These are phyloP conservation scores for Lasius platythorax DNA, from an alignment of 2,888 invertebrate species.

Conservation along the genomic window DNA sequence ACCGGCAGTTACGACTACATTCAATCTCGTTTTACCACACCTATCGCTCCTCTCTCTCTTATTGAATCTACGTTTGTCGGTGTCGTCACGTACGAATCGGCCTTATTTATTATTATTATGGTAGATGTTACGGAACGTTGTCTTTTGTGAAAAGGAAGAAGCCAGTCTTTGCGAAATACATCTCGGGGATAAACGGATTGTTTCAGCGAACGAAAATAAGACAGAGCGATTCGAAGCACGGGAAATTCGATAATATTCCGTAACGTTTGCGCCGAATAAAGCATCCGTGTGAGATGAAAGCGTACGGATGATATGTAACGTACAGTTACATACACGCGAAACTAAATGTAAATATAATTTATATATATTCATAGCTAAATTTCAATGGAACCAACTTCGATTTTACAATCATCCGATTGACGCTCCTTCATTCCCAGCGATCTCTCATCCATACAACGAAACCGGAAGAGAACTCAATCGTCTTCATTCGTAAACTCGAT, in stretches of 20 bases:
- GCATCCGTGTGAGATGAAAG: neutral
- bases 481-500: slow-evolving; percentile 64
- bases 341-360: neutral
- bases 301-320: neutral
- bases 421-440: slow-evolving; percentile 87
- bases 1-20: slow-evolving; percentile 19
- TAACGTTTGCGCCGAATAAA: neutral
- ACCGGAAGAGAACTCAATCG: slow-evolving; percentile 74
- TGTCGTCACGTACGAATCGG: slow-evolving; percentile 3
- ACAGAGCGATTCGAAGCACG: neutral
- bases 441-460: slow-evolving; percentile 84
- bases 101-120: slow-evolving; percentile 40
- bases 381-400: slow-evolving; percentile 87
- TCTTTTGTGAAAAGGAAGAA: slow-evolving; percentile 10
- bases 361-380: slow-evolving; percentile 81
- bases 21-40: slow-evolving; percentile 12
- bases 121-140: neutral
- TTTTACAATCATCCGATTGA: slow-evolving; percentile 85
- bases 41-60: slow-evolving; percentile 4
- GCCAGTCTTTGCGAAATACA: neutral
- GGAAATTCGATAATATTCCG: slow-evolving; percentile 19
- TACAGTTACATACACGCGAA: neutral
- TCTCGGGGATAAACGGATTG: neutral
- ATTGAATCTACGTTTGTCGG: slow-evolving; percentile 26
- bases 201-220: neutral